A percentile compares a stretch with the other conserved stretches of the same genome.
These are phyloP conservation scores for Pelusios castaneus DNA, from an alignment of 2,113 vertebrate species.

Conservation along the genomic window DNA sequence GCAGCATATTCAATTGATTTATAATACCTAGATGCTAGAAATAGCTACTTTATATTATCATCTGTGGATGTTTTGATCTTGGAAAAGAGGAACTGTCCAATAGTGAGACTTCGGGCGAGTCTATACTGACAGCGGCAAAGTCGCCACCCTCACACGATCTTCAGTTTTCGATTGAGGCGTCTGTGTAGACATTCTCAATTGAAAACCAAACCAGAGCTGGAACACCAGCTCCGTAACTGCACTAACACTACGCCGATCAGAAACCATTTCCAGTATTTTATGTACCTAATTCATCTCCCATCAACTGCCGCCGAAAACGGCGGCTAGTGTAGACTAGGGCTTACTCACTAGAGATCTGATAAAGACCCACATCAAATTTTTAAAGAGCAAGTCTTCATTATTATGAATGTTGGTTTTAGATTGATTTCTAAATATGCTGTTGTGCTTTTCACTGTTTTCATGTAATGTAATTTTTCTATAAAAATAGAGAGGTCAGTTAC, in stretches of 20 bases:
- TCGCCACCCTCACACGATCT: too few relatives aligned
- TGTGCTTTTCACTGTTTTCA: conserved; percentile 55
- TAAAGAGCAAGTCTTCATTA: conserved; percentile 9
- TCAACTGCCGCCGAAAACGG: too few relatives aligned
- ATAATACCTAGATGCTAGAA: conserved; percentile 23
- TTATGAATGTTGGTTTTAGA: conserved; percentile 21
- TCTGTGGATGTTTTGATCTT: not conserved
- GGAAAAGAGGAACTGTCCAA: not conserved
- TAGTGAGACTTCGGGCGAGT: not conserved
- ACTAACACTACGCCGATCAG: too few relatives aligned
- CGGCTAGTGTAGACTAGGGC: too few relatives aligned
- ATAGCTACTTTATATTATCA: conserved; percentile 10
- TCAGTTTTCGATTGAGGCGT: too few relatives aligned
- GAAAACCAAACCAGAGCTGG: too few relatives aligned
- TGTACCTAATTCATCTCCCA: too few relatives aligned
- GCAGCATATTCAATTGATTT: not conserved
- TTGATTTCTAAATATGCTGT: conserved; percentile 36
- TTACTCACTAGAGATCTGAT: conserved; percentile 24
- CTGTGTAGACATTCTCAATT: too few relatives aligned
- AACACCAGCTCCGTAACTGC: too few relatives aligned
- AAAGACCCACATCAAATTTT: conserved; percentile 32
- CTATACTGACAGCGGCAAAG: too few relatives aligned
- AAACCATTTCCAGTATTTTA: too few relatives aligned
- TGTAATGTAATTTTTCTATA: conserved; percentile 53
- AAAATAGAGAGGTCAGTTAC: conserved; percentile 61